phyloP scores from a whole-genome alignment of 1,140 invertebrate genomes.

The Hesperophylax magnus region DNA sequence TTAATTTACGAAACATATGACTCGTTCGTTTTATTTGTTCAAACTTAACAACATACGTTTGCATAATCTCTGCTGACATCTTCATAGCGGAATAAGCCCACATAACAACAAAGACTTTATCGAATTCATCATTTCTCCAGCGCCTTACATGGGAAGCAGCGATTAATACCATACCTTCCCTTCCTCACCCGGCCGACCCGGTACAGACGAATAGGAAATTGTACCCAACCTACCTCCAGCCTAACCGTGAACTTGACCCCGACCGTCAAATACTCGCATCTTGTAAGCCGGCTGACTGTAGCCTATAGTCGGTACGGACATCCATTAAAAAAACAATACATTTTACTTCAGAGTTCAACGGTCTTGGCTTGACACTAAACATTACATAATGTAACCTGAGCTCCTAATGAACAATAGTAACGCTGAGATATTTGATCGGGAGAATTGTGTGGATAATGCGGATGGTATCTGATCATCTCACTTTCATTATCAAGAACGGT shows the following conservation, averaged over 20 bases:
- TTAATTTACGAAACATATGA: too few relatives aligned
- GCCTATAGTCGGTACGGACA: not conserved
- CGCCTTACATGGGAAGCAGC: not conserved
- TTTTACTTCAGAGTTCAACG: slow-evolving; percentile 2
- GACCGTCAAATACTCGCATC: not conserved
- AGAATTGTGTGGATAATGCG: not conserved
- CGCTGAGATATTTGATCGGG: slow-evolving; percentile 2
- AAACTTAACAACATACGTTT: not conserved
- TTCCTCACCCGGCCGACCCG: not conserved
- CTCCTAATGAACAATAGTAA: slow-evolving; percentile 30
- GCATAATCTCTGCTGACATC: not conserved
- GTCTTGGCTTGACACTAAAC: not conserved
- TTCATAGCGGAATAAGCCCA: not conserved
- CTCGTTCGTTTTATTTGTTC: too few relatives aligned
- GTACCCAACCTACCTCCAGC: too few relatives aligned
- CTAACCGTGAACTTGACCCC: not conserved
- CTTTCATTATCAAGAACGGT: slow-evolving; percentile 52
- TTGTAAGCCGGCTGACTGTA: not conserved
- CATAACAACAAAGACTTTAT: not conserved
- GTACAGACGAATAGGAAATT: too few relatives aligned
- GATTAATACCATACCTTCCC: not conserved
- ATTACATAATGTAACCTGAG: not conserved
- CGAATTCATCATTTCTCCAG: slow-evolving; percentile 5
- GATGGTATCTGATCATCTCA: slow-evolving; percentile 46
- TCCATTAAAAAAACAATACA: not conserved